phyloP scores from a whole-genome alignment of 1,140 invertebrate genomes.

The Nebria ingens region DNA sequence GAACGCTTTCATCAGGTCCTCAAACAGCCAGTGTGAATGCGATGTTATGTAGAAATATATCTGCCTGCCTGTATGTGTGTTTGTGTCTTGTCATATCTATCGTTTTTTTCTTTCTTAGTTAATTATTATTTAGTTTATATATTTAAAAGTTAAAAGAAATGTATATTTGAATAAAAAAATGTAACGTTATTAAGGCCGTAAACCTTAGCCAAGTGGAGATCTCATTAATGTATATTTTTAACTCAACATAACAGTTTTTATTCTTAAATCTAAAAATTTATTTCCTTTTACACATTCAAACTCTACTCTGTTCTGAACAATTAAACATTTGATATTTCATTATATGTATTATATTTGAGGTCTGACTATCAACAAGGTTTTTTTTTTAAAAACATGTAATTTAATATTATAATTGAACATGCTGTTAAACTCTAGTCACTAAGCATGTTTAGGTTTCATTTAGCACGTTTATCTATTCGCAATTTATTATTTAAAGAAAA shows the following conservation, averaged over 20 bases:
- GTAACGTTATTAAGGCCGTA: background rate
- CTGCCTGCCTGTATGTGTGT: background rate
- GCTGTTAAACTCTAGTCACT: background rate
- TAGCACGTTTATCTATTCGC: background rate
- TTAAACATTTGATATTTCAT: background rate
- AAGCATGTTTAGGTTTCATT: background rate
- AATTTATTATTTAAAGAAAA: background rate
- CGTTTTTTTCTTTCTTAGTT: background rate
- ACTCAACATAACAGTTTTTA: too few species aligned
- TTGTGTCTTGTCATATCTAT: too few species aligned
- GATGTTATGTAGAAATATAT: too few species aligned
- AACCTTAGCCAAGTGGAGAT: constrained; percentile 5
- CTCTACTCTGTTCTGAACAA: too few species aligned
- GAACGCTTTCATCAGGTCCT: too few species aligned
- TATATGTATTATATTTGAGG: background rate
- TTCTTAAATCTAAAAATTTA: too few species aligned
- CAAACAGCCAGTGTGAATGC: too few species aligned
- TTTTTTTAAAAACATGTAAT: background rate
- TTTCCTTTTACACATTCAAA: too few species aligned
- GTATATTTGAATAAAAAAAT: background rate
- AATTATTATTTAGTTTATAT: background rate
- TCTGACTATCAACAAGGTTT: background rate
- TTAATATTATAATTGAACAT: background rate
- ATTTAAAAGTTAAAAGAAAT: background rate
- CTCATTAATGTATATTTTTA: background rate